These are phyloP conservation scores for Prionailurus viverrinus DNA, from an alignment of 2,113 vertebrate species.

Conservation along the genomic window DNA sequence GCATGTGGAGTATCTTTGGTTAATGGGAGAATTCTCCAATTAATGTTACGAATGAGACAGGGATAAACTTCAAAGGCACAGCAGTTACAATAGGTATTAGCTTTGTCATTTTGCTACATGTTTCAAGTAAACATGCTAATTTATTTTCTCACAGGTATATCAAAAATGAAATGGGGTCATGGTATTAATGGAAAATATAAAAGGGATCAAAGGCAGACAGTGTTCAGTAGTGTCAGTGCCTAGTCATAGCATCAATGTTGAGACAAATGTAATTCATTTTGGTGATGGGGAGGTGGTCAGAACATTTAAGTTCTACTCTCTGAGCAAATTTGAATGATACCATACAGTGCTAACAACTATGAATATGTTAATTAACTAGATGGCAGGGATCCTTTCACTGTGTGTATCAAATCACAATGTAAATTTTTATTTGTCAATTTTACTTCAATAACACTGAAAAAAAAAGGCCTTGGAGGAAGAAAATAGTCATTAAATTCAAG, in stretches of 20 bases:
- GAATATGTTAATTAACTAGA: neutral
- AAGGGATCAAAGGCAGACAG: neutral
- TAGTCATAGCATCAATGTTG: neutral
- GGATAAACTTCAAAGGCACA: conserved; percentile 30
- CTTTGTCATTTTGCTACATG: neutral
- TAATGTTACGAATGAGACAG: conserved; percentile 21
- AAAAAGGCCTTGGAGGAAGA: neutral
- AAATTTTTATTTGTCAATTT: neutral
- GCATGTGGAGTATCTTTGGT: neutral
- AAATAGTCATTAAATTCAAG: neutral
- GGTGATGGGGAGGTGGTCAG: too few relatives aligned
- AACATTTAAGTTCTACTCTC: neutral
- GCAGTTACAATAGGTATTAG: neutral
- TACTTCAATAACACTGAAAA: neutral
- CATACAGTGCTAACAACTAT: neutral
- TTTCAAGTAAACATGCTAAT: conserved; percentile 39
- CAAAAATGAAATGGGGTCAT: conserved; percentile 11
- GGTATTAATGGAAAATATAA: neutral
- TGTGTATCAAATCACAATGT: neutral
- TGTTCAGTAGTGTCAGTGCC: neutral
- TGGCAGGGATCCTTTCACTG: neutral
- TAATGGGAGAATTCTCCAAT: conserved; percentile 51
- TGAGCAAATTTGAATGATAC: neutral
- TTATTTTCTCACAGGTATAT: neutral
- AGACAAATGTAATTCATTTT: neutral